phyloP scores from a whole-genome alignment of 1,140 invertebrate genomes.

The Scaptomyza hsui region DNA sequence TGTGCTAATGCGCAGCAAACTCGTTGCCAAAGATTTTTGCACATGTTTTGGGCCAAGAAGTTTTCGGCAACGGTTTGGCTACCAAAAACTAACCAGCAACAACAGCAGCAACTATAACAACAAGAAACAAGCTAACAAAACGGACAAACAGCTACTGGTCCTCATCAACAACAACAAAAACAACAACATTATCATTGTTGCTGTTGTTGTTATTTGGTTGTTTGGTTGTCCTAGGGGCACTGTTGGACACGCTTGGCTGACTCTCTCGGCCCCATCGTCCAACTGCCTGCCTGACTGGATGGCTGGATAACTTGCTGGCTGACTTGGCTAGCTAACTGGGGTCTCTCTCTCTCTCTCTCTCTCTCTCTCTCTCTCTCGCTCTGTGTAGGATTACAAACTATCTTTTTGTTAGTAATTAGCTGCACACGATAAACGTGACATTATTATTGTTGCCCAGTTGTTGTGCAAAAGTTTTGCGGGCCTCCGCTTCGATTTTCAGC shows the following conservation, averaged over 20 bases:
- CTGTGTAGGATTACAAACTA: conserved; percentile 79
- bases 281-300: conserved; percentile 18
- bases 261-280: conserved; percentile 37
- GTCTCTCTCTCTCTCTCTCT: not conserved
- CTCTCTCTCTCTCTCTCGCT: too few relatives aligned
- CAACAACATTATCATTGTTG: conserved; percentile 20
- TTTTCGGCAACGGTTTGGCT: conserved; percentile 29
- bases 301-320: conserved; percentile 20
- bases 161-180: conserved; percentile 37
- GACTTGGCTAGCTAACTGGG: conserved; percentile 9
- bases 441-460: conserved; percentile 78
- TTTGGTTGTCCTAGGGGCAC: conserved; percentile 62
- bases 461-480: conserved; percentile 65
- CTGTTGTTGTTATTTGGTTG: conserved; percentile 26
- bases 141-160: conserved; percentile 59
- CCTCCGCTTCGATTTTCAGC: conserved; percentile 23
- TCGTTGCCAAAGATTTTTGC: conserved; percentile 67
- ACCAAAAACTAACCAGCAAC: conserved; percentile 46
- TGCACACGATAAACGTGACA: conserved; percentile 82
- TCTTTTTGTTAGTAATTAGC: conserved; percentile 83
- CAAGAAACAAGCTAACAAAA: conserved; percentile 28
- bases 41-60: conserved; percentile 74
- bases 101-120: conserved; percentile 21
- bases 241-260: conserved; percentile 71
- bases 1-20: conserved; percentile 74